Evolutionary conservation across 2,797 vertebrate species (phyloP).

Genomic region (Paedocypris micromegethes): DNA sequence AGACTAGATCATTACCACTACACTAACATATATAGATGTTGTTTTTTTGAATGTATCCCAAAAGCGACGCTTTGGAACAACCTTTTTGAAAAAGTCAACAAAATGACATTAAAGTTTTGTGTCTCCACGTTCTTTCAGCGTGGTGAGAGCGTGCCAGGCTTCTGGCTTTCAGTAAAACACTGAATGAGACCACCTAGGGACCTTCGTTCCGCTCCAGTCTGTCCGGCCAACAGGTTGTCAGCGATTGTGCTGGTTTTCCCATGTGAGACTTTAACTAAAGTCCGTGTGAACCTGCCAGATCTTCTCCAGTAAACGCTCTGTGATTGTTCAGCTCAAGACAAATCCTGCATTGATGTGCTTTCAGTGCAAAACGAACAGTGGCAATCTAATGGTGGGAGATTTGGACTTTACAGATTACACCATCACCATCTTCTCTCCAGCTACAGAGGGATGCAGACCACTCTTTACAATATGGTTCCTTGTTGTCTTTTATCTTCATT

Average conservation of each 20-base stretch:
- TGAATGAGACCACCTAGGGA: constrained; percentile 6
- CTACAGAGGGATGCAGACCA: too few relatives aligned
- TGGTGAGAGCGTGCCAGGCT: too few relatives aligned
- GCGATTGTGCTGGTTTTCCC: constrained; percentile 23
- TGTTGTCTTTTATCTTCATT: too few relatives aligned
- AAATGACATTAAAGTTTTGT: not conserved
- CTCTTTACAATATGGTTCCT: too few relatives aligned
- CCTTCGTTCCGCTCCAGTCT: constrained; percentile 4
- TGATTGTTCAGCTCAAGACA: constrained; percentile 30
- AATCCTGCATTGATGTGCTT: constrained; percentile 33
- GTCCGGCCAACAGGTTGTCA: constrained; percentile 9
- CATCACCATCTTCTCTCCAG: too few relatives aligned
- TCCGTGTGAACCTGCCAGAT: constrained; percentile 36
- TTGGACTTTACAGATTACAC: too few relatives aligned
- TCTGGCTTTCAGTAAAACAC: not conserved
- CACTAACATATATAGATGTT: too few relatives aligned
- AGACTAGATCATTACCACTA: too few relatives aligned
- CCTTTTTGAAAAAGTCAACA: too few relatives aligned
- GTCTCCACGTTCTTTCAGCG: not conserved
- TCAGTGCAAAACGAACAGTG: constrained; percentile 31
- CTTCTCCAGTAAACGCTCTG: constrained; percentile 11
- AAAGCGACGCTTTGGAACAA: too few relatives aligned
- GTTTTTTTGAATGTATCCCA: too few relatives aligned
- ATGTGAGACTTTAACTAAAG: not conserved
- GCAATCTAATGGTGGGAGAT: not conserved